Conservation (phyloP, 2,113 vertebrate genomes). For the Toxotes chatareus region DNA sequence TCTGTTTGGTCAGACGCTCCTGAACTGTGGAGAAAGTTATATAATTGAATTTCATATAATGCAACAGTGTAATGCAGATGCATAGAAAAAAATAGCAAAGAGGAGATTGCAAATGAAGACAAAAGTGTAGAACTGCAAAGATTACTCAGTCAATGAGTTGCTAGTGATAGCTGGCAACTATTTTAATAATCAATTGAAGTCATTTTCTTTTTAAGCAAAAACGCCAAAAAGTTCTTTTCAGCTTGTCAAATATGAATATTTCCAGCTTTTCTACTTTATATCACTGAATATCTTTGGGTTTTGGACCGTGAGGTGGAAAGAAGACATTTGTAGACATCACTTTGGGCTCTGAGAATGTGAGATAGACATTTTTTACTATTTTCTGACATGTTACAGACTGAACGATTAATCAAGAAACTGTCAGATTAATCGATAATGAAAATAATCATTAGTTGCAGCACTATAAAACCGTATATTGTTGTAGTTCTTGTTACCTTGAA, state of each 20-base stretch:
- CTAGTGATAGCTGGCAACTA: no score
- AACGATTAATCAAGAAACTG: no score
- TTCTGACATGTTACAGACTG: no score
- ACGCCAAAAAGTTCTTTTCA: no score
- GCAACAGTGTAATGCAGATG: neutral
- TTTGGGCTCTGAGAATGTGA: neutral
- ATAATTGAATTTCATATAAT: neutral
- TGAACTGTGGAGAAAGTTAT: slow-evolving; percentile 72
- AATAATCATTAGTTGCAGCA: neutral
- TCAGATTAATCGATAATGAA: neutral
- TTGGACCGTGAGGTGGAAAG: neutral
- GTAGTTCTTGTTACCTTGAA: slow-evolving; percentile 75
- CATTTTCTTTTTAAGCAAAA: no score
- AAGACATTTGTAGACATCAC: neutral
- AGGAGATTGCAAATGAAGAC: neutral
- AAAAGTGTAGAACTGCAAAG: neutral
- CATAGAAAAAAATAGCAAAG: neutral
- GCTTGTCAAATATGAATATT: no score
- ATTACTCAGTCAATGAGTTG: no score
- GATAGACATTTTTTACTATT: no score
- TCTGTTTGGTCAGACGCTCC: slow-evolving; percentile 80
- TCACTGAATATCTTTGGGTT: no score
- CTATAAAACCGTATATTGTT: neutral
- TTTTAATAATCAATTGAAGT: no score
- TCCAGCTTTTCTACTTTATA: no score